A percentile compares a stretch with the other conserved stretches of the same genome.
phyloP scores from a whole-genome alignment of 2,797 vertebrate genomes.

The Amblyraja radiata region DNA sequence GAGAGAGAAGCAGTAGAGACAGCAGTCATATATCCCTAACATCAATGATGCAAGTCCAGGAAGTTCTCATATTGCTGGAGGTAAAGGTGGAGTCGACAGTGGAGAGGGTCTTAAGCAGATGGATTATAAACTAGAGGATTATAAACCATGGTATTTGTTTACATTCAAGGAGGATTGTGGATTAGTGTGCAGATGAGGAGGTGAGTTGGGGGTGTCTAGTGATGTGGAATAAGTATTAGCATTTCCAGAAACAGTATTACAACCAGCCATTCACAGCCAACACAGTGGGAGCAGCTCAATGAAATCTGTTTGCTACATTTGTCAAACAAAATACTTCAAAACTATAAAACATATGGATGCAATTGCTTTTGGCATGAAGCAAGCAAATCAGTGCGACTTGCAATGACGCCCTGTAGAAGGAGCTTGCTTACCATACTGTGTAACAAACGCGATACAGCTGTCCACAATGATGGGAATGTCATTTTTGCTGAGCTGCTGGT shows the following conservation, averaged over 20 bases:
- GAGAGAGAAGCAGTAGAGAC: too few relatives aligned
- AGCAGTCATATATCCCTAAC: too few relatives aligned
- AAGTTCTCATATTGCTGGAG: too few relatives aligned
- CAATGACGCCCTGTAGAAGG: background rate
- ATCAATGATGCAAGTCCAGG: too few relatives aligned
- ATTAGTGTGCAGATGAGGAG: too few relatives aligned
- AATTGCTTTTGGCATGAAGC: constrained; percentile 31
- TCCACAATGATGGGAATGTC: constrained; percentile 88
- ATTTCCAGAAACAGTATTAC: background rate
- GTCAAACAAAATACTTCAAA: constrained; percentile 25
- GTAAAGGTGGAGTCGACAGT: too few relatives aligned
- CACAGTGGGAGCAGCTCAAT: background rate
- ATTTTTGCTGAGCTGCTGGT: constrained; percentile 93
- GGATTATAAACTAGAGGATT: too few relatives aligned
- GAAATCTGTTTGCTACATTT: constrained; percentile 13
- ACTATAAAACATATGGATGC: constrained; percentile 21
- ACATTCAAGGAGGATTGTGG: too few relatives aligned
- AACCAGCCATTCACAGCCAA: background rate
- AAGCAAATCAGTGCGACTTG: constrained; percentile 16
- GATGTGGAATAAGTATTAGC: background rate
- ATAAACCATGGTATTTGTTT: too few relatives aligned
- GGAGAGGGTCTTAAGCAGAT: too few relatives aligned
- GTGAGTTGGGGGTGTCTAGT: too few relatives aligned
- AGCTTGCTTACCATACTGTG: constrained; percentile 81
- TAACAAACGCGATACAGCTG: constrained; percentile 95